A percentile compares a stretch with the other conserved stretches of the same genome.
phyloP scores from a whole-genome alignment of 2,888 invertebrate species.

The Macrosiphum euphorbiae region DNA sequence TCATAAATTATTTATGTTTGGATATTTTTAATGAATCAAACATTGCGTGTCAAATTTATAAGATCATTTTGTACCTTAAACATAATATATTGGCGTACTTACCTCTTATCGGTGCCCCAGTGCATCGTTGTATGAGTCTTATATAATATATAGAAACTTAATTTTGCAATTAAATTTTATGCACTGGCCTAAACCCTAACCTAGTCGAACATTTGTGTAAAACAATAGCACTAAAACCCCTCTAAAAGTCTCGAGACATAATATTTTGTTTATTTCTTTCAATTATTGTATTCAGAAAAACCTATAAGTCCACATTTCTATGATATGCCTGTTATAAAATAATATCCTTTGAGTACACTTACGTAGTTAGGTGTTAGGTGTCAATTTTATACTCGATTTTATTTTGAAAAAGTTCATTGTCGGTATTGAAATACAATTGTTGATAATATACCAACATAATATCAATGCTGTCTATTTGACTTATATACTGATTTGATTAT shows the following conservation, averaged over 20 bases:
- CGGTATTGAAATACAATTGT: not conserved
- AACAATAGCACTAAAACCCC: not conserved
- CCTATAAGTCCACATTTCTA: not conserved
- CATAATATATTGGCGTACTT: not conserved
- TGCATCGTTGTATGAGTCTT: not conserved
- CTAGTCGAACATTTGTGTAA: not conserved
- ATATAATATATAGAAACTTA: not conserved
- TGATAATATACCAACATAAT: not conserved
- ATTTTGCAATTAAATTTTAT: not conserved
- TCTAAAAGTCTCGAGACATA: not conserved
- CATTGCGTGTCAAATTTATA: not conserved
- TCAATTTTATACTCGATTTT: not conserved
- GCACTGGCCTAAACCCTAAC: not conserved
- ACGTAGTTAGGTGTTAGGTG: not conserved
- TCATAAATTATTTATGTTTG: conserved; percentile 4
- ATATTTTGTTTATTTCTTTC: not conserved
- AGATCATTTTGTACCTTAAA: not conserved
- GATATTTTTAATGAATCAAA: not conserved
- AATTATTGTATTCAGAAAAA: not conserved
- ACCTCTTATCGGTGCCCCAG: not conserved
- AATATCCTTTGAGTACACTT: not conserved
- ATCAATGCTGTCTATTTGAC: not conserved
- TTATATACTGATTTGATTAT: not conserved
- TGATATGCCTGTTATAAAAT: not conserved
- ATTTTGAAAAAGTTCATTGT: not conserved